Conservation (phyloP, 1,140 invertebrate genomes). For the Thrips palmi region DNA sequence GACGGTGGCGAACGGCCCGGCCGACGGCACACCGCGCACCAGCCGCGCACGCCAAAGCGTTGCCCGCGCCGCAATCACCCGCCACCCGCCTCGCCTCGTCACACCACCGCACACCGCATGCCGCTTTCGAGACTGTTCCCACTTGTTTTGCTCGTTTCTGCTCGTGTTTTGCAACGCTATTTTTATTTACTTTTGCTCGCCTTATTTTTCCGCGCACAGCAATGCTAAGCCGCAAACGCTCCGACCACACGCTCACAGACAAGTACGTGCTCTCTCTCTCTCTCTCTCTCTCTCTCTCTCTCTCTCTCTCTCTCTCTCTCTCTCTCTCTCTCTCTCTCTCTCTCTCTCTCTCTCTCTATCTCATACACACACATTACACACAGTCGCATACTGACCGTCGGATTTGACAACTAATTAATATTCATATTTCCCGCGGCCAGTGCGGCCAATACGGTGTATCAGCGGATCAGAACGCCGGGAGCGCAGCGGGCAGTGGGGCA, state of each 20-base stretch:
- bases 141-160: not conserved
- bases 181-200: not conserved
- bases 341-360: conserved; percentile 5
- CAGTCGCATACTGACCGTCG: too few relatives aligned
- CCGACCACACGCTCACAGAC: not conserved
- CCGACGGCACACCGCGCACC: too few relatives aligned
- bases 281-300: conserved; percentile 6
- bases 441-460: too few relatives aligned
- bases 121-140: not conserved
- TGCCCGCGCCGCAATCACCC: too few relatives aligned
- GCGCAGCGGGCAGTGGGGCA: too few relatives aligned
- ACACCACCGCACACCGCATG: conserved; percentile 10
- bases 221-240: not conserved
- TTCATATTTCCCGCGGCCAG: too few relatives aligned
- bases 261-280: not conserved
- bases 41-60: too few relatives aligned
- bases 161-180: not conserved
- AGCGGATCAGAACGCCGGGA: too few relatives aligned
- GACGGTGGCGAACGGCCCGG: too few relatives aligned
- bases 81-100: too few relatives aligned
- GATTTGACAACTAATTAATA: too few relatives aligned
- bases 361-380: too few relatives aligned
- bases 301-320: conserved; percentile 6
- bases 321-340: conserved; percentile 7
- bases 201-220: not conserved